These are phyloP conservation scores for Uropetala carovei DNA, from an alignment of 2,888 invertebrate genomes.

Conservation along the genomic window DNA sequence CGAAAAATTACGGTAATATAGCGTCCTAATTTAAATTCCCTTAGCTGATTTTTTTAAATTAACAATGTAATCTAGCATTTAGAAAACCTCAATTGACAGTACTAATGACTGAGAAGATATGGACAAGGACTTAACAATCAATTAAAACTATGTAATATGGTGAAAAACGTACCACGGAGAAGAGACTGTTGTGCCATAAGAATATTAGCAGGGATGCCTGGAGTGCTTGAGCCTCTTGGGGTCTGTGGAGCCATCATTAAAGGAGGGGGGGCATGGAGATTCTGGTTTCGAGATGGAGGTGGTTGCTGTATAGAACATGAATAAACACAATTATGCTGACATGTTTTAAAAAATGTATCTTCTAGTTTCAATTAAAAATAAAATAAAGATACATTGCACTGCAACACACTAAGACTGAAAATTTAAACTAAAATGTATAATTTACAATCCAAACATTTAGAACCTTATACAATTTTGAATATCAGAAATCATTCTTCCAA, in stretches of 20 bases:
- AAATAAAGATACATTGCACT: too few species aligned
- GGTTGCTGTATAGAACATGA: slow-evolving; percentile 74
- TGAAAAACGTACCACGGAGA: slow-evolving; percentile 73
- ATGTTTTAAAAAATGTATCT: too few species aligned
- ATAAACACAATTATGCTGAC: not conserved
- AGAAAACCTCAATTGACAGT: not conserved
- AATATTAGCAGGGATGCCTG: slow-evolving; percentile 76
- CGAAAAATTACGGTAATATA: too few species aligned
- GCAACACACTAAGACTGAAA: too few species aligned
- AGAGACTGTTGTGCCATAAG: slow-evolving; percentile 77
- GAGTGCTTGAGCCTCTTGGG: slow-evolving; percentile 75
- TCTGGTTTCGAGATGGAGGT: slow-evolving; percentile 76
- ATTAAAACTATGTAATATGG: too few species aligned
- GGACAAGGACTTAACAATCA: not conserved
- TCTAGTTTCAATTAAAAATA: too few species aligned
- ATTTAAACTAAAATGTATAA: too few species aligned
- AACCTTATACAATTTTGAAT: too few species aligned
- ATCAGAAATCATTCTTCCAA: too few species aligned
- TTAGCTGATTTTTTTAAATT: too few species aligned
- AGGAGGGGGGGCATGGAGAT: slow-evolving; percentile 77
- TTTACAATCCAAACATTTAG: too few species aligned
- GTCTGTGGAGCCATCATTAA: slow-evolving; percentile 77
- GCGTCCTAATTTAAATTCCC: too few species aligned
- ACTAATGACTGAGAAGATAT: not conserved
- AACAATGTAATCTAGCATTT: not conserved